Evolutionary conservation across 2,113 vertebrate species (phyloP).

Genomic region (Pterophyllum scalare): DNA sequence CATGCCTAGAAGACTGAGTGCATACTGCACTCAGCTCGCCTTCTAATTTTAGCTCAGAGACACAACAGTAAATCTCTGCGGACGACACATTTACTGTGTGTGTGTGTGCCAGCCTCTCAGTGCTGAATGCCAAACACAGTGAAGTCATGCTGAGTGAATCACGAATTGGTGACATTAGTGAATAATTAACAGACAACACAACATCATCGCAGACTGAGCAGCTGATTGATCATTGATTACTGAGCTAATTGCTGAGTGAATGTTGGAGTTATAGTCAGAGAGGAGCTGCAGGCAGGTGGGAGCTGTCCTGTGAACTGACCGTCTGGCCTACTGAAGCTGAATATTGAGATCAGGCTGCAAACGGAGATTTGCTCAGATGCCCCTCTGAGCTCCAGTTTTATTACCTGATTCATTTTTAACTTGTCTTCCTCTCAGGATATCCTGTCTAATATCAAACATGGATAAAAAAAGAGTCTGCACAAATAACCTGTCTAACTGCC

Average conservation of each 20-base stretch:
- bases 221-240: neutral
- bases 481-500: neutral
- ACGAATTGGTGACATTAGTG: constrained; percentile 1
- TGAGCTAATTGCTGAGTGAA: neutral
- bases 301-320: neutral
- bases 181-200: constrained; percentile 19
- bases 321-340: neutral
- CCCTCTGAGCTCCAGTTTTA: neutral
- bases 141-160: neutral
- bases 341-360: neutral
- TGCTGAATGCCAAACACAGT: neutral
- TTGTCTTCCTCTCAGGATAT: neutral
- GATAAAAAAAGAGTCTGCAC: neutral
- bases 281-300: neutral
- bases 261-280: neutral
- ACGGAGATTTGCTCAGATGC: neutral
- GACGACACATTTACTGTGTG: constrained; percentile 9
- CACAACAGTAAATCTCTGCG: constrained; percentile 11
- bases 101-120: neutral
- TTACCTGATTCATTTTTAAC: neutral
- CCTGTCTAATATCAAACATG: neutral
- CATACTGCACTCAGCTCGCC: neutral
- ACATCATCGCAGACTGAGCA: neutral
- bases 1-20: neutral
- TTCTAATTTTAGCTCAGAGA: constrained; percentile 11